Evolutionary conservation across 1,140 invertebrate species (phyloP).

Genomic region (Mizuhopecten yessoensis): DNA sequence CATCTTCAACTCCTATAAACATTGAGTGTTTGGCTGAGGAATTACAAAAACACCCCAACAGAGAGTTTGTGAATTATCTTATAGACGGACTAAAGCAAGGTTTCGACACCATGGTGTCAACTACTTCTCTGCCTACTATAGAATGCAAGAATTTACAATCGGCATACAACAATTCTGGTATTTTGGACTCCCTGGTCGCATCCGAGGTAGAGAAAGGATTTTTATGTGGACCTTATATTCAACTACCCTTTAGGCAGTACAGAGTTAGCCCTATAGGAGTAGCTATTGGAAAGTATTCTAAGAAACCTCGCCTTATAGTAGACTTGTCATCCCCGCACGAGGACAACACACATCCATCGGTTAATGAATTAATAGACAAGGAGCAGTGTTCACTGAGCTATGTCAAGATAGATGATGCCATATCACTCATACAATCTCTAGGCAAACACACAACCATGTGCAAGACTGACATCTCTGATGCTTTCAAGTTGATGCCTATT

Average conservation of each 20-base stretch:
- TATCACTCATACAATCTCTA: too few species aligned
- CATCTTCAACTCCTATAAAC: constrained; percentile 27
- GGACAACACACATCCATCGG: neutral
- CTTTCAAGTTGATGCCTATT: too few species aligned
- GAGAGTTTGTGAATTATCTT: constrained; percentile 48
- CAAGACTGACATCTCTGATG: constrained; percentile 52
- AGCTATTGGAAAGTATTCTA: constrained; percentile 48
- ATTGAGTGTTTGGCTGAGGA: constrained; percentile 19
- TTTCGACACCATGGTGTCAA: constrained; percentile 41
- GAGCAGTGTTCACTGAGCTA: too few species aligned
- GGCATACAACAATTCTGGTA: neutral
- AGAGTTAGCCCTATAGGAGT: constrained; percentile 57
- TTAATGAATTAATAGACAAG: constrained; percentile 61
- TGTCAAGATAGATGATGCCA: neutral
- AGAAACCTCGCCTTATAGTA: constrained; percentile 50
- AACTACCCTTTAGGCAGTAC: constrained; percentile 43
- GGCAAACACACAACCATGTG: constrained; percentile 41
- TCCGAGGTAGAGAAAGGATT: constrained; percentile 52
- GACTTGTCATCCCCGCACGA: constrained; percentile 61
- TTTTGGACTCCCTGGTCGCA: neutral
- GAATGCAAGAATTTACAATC: constrained; percentile 56
- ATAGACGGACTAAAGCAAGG: constrained; percentile 46
- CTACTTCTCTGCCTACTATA: neutral
- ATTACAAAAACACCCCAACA: constrained; percentile 40
- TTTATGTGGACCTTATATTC: constrained; percentile 49